Base-by-base conservation (phyloP, 2,888 invertebrate genomes). In the Brachyopa scutellaris region DNA sequence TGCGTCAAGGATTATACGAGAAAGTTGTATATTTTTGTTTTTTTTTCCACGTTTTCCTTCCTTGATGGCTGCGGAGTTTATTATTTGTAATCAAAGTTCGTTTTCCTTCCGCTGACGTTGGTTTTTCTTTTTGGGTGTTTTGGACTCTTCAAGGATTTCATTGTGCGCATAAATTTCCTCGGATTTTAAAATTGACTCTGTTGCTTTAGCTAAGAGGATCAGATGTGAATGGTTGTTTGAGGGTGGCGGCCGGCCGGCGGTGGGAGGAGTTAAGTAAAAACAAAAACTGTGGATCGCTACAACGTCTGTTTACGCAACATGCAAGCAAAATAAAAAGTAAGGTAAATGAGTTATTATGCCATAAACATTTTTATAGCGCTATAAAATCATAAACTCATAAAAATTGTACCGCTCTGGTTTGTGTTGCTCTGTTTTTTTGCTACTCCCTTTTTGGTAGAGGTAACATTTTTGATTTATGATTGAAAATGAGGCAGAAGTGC, bases 321-420 rank as follows among this genome's bases (percentile, higher is more conserved):
- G 74, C 74, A 47, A 7, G 45, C 76, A 51, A 80, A 57, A 76
- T 69, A 64, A 62, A 67, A 59, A 57, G 42, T 11, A 51, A 66
- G 45, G 74, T 70, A 77, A 77, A 82, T 82, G 77, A 82, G 70
- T 82, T 82, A 82, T 82, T 82, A 61, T 72, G 42, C 82, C 66
- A 82, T 82, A 82, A 82, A 82, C 64, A 82, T 77, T 70, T 82
- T 82, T 82, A 82, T 82, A 59, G 70, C 66, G 11, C 72, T 59
- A 82, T 82, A 82, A 82, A 82, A 82, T 82, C 82, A 82, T 82
- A 82, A 82, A 82, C 77, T 77, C 77, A 72, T 82, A 82, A 82
- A 77, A 82, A 66, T 77, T 77, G 66, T 66, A 77, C 33, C 69
- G 70, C 47, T 70, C 26, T 26, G 26, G 49, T 33, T 62, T n/a